Base-by-base conservation (phyloP, 2,113 vertebrate species). In the Cyanistes caeruleus region DNA sequence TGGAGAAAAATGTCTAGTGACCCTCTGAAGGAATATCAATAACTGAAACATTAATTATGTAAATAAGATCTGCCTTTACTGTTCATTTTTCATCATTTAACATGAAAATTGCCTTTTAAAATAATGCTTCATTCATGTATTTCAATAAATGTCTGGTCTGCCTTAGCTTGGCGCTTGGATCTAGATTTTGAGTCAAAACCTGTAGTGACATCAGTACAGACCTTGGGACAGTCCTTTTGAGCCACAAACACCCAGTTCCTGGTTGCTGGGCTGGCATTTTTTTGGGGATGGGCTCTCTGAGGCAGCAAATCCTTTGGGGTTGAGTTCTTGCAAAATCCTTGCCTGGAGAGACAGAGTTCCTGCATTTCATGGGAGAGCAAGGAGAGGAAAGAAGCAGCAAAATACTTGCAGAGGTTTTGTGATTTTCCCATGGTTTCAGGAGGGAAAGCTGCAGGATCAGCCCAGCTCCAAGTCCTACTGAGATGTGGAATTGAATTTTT, bases 41-140 rank as follows among this genome's bases (percentile, higher is more conserved):
- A 97, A 95, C 95, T 86, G 77, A 98, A 97, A 97, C 92, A 35
- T 98, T 98, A 97, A 98, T 98, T 98, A 98, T 97, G 96, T 97
- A 97, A 97, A 97, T 95, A 97, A 79, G 90, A 78, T 51, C 68
- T 82, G 85, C 88, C 92, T 89, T 94, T 93, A 89, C 83, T 78
- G 41, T 88, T 90, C 93, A 92, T 96, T 90, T 93, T 88, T 96
- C 94, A 92, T 90, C 27, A 9, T 90, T 96, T 84, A 96, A 87
- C 76, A 68, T 65, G 86, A 92, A 96, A 93, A 95, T 73, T 92
- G 73, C 85, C 95, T 90, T 78, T 90, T 78, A 72, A 94, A 95
- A 89, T 84, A 93, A 78, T 62, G 73, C 76, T 87, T 87, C 92
- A 25, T 93, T 96, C 86, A 77, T 88, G 53, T 81, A 92, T 90